Evolutionary conservation across 2,888 invertebrate species (phyloP).

Genomic region (Quadroppia sp.): DNA sequence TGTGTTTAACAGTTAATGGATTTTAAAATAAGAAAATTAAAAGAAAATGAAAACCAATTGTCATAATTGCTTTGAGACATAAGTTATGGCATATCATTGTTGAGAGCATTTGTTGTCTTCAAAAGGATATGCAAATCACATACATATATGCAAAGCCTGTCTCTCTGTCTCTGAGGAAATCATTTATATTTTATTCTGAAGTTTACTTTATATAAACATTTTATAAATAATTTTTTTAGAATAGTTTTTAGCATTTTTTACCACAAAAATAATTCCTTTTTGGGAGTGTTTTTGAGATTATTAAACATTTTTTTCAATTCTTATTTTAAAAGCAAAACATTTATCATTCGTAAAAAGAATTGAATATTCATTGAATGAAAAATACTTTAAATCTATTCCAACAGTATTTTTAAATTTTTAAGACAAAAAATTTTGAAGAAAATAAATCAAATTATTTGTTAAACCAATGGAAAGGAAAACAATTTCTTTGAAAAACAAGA

Average conservation of each 20-base stretch:
- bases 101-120: not conserved
- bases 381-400: not conserved
- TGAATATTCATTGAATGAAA: not conserved
- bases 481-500: not conserved
- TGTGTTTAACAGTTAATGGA: conserved; percentile 12
- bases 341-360: not conserved
- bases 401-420: not conserved
- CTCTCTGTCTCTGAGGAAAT: not conserved
- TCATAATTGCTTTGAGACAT: conserved; percentile 20
- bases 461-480: not conserved
- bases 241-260: not conserved
- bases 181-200: not conserved
- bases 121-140: conserved; percentile 31
- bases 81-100: conserved; percentile 5
- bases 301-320: not conserved
- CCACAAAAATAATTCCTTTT: not conserved
- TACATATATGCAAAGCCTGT: not conserved
- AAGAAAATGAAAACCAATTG: conserved; percentile 19
- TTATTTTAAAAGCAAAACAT: not conserved
- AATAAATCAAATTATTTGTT: not conserved
- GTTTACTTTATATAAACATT: not conserved
- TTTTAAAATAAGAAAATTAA: not conserved
- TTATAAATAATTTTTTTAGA: too few relatives aligned
- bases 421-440: not conserved
- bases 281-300: conserved; percentile 23